Evolutionary conservation across 2,113 vertebrate genomes (phyloP), one percentile per base, ranked within the genome.

Genomic region (Phoenicopterus ruber): DNA sequence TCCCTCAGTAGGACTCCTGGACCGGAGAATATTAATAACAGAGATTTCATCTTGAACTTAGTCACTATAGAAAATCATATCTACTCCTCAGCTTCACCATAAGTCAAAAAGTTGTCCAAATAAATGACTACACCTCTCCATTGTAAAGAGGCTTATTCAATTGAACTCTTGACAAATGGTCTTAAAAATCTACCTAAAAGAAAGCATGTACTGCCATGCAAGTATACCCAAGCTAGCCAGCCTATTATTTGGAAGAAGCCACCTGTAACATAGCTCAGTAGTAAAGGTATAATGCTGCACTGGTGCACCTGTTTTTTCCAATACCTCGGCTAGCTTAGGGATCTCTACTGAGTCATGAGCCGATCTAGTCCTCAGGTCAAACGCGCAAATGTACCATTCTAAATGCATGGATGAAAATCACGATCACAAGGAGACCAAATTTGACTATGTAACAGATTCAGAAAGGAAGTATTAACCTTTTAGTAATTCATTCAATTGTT

Each of bases 371-470:
- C 22, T 11, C 25, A 40, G 17, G 25, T 40, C 44, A 65, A 16
- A 42, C 0, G 1, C 4, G 1, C 25, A 62, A 62, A 13, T 4
- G 3, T 14, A 32, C 42, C 7, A 25, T 63, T 57, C 44, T 62
- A 25, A 85, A 54, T 0, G 0, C 21, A 36, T 42, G n/a, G 24
- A 52, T 50, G 17, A 87, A 87, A 78, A 31, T 16, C 15, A 15
- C 1, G 9, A 88, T 25, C 32, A 46, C 5, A 17, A 42, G 36
- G 8, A 52, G 22, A 78, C 12, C 17, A 66, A 19, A 20, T 66
- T 34, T 15, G 16, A 16, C 13, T 15, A 16, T 8, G 3, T 20
- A 15, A 69, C 18, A 58, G 38, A 32, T 65, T 54, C 38, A 77
- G 29, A 62, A 70, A 71, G 21, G 10, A 63, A 52, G 15, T 31